Base-by-base conservation (phyloP, 2,888 invertebrate genomes). In the Drosophila demipolita region DNA sequence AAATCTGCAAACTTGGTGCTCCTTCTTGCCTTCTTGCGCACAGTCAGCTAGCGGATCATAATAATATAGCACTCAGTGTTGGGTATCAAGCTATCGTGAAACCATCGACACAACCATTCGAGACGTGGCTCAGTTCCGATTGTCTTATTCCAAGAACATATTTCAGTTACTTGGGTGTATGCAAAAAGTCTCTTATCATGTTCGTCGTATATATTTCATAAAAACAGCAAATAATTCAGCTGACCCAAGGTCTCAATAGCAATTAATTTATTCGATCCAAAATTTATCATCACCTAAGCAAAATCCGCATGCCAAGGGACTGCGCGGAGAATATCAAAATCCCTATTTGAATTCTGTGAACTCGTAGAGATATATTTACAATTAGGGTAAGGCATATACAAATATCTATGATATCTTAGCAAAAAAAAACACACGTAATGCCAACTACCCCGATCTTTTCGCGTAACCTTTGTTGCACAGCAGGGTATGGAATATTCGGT, bases 31-130 rank as follows among this genome's bases (percentile, higher is more conserved):
- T 68, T 23, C 23, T 23, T 23, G 26, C 59, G 45, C 67, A 55
- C 32, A 64, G 29, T n/a, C 53, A 38, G 52, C 73, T 83, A 83
- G 82, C 83, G 83, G 83, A 71, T 88, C 80, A 86, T 90, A 79
- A 86, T 90, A 88, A 80, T 86, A 57, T 55, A 45, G 75, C 58
- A 63, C 62, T 42, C n/a, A 58, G 58, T 61, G 63, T 55, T 38
- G 49, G 54, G 55, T 59, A 50, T 49, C 60, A 35, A 57, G 49
- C 57, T 77, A 59, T 78, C 79, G 74, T 75, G 80, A 75, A 64
- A 50, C 61, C 75, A 64, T 75, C 76, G 80, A 75, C 75, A 68
- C 36, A 15, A 45, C 20, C 45, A 45, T 45, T 45, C 20, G 4
- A 12, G 59, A 49, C 54, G 65, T 65, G 23, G 36, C 53, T 32